Base-by-base conservation (phyloP, 2,888 invertebrate species). In the Ophioninae sp. region DNA sequence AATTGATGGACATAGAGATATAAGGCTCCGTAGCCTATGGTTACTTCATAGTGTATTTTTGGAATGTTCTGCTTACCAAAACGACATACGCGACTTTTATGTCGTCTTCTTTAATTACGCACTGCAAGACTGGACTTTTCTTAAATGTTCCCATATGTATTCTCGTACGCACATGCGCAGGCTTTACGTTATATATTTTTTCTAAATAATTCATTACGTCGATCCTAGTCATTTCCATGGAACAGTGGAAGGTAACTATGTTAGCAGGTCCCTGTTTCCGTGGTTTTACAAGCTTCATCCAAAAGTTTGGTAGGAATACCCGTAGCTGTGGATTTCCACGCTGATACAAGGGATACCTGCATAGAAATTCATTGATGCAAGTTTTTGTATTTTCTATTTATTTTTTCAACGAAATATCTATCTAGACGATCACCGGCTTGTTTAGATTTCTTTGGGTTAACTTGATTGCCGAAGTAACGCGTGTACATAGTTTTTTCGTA, bases 301-400 rank as follows among this genome's bases (percentile, higher is more conserved):
- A 99, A 93, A 99, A 99, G 92, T 99, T 98, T 0, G 99, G 99
- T 50, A 99, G 93, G 93, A 98, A 98, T 10, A 99, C 95, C 81
- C 99, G 94, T 50, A 98, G 93, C 91, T 99, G 99, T n/a, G 99
- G 99, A 92, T 97, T 97, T 17, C 99, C 99, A 92, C 95, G 95
- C 93, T 97, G 96, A 93, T 97, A 99, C 56, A 98, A 90, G 1
- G 98, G 99, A 94, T 99, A 99, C 95, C 97, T 97, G 88, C 68
- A 94, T 44, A 41, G 17, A 69, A 44, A 64, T 61, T 37, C 17
- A 8, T 23, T 7, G 44, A n/a, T 23, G 50, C 30, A 44, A 13
- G 21, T 3, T 21, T 23, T 64, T 6, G 6, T 23, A n/a, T 37
- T 30, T 68, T 56, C n/a, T 17, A 2, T 13, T 50, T 0, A 50